These are phyloP conservation scores for Heliothis virescens DNA, from an alignment of 1,140 invertebrate species.

Conservation along the genomic window DNA sequence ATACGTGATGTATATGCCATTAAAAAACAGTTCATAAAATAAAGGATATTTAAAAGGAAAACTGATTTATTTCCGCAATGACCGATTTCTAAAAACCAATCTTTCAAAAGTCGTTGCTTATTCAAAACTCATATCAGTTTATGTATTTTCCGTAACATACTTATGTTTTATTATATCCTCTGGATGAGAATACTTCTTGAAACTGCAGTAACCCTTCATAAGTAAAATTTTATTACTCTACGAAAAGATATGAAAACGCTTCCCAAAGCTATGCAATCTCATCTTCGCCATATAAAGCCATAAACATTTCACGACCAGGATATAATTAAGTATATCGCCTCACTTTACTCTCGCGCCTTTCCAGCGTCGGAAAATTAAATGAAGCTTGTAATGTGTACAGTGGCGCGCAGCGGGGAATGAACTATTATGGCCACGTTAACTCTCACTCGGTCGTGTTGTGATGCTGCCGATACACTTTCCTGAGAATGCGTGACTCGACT, in stretches of 20 bases:
- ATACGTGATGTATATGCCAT: slow-evolving; percentile 12
- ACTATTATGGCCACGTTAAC: slow-evolving; percentile 75
- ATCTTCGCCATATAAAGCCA: background rate
- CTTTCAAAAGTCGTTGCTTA: too few relatives aligned
- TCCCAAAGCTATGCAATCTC: slow-evolving; percentile 3
- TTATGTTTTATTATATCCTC: too few relatives aligned
- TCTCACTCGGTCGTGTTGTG: slow-evolving; percentile 77
- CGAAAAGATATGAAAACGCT: background rate
- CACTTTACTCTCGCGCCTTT: slow-evolving; percentile 30
- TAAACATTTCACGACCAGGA: background rate
- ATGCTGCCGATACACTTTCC: slow-evolving; percentile 82
- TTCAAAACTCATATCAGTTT: too few relatives aligned
- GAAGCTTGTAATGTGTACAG: slow-evolving; percentile 32
- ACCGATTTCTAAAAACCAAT: too few relatives aligned
- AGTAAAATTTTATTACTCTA: background rate
- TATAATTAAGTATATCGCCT: slow-evolving; percentile 21
- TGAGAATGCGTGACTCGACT: slow-evolving; percentile 75
- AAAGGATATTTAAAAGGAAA: background rate
- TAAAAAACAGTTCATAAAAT: background rate
- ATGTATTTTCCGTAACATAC: too few relatives aligned
- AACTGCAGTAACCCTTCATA: too few relatives aligned
- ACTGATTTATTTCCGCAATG: background rate
- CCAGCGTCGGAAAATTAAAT: slow-evolving; percentile 53
- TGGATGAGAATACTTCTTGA: too few relatives aligned
- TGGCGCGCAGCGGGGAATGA: slow-evolving; percentile 66